Evolutionary conservation across 2,797 vertebrate genomes (phyloP), one percentile per base, ranked within the genome.

Genomic region (Echeneis naucrates): DNA sequence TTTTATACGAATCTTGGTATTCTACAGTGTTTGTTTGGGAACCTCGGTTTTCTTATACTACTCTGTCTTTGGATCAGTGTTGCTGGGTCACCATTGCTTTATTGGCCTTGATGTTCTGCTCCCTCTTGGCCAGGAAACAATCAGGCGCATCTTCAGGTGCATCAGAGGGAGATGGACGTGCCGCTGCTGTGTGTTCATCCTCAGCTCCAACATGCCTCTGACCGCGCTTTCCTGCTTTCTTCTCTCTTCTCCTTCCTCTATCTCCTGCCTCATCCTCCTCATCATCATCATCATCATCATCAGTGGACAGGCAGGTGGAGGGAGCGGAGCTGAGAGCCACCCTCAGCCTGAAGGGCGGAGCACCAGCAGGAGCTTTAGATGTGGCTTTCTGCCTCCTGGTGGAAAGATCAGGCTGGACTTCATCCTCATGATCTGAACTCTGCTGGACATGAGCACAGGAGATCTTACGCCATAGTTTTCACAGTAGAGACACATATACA

Each of bases 51-150:
- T n/a, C n/a, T n/a, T n/a, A 24, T n/a, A 2, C 2, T 3, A 11
- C 5, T 19, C 23, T 37, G 17, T 21, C 4, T 14, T 11, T 5
- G 1, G 11, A 8, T 0, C 4, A n/a, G n/a, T 1, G 26, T 35
- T 61, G 35, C 4, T 16, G 21, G 26, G 13, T 84, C 74, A 95
- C 95, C 95, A 95, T 94, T 6, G 93, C 94, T 90, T 95, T 95
- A 87, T 96, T 96, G 37, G 92, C 93, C 73, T 88, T 91, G 75
- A 96, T 94, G 85, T 94, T 96, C 81, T 89, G 77, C 26, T 89
- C 92, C 77, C 95, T 91, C 73, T 91, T 94, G 40, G 72, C 78
- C 61, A 96, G 67, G 68, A 95, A 95, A 17, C 81, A 69, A 44
- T 80, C 52, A 0, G 70, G 61, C 5, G 2, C 60, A 2, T 92